Evolutionary conservation across 2,888 invertebrate species (phyloP).

Genomic region (Acanthoscelides obtectus): DNA sequence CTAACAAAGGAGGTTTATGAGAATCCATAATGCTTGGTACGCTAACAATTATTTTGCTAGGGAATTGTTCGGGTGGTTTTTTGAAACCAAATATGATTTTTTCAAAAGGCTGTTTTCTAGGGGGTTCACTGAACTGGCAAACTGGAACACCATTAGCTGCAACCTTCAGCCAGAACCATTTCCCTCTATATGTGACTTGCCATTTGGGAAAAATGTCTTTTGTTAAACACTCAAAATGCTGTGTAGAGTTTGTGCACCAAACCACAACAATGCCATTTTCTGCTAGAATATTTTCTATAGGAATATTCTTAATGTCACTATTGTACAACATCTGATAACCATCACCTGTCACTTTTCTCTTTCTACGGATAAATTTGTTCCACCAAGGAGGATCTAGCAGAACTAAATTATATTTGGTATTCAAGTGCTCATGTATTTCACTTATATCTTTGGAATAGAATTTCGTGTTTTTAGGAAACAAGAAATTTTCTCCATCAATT

Average conservation of each 20-base stretch:
- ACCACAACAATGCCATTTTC: slow-evolving; percentile 68
- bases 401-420: slow-evolving; percentile 68
- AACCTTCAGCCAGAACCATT: slow-evolving; percentile 89
- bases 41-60: slow-evolving; percentile 66
- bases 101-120: slow-evolving; percentile 84
- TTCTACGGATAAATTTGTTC: slow-evolving; percentile 87
- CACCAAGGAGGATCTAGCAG: slow-evolving; percentile 95
- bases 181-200: slow-evolving; percentile 66
- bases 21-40: slow-evolving; percentile 91
- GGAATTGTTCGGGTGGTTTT: slow-evolving; percentile 19
- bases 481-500: slow-evolving; percentile 50
- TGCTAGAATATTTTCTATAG: slow-evolving; percentile 60
- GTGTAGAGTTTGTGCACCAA: slow-evolving; percentile 88
- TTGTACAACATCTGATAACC: slow-evolving; percentile 76
- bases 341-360: slow-evolving; percentile 60
- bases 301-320: slow-evolving; percentile 66
- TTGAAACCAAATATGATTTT: slow-evolving; percentile 61
- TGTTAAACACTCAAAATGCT: slow-evolving; percentile 63
- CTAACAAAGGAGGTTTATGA: slow-evolving; percentile 87
- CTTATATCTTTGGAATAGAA: slow-evolving; percentile 66
- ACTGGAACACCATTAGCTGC: slow-evolving; percentile 28
- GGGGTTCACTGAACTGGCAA: slow-evolving; percentile 56
- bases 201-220: slow-evolving; percentile 73
- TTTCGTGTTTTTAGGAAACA: slow-evolving; percentile 63
- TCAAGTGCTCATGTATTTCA: slow-evolving; percentile 52